phyloP scores from a whole-genome alignment of 2,797 vertebrate species.

The Pteropus rufus region DNA sequence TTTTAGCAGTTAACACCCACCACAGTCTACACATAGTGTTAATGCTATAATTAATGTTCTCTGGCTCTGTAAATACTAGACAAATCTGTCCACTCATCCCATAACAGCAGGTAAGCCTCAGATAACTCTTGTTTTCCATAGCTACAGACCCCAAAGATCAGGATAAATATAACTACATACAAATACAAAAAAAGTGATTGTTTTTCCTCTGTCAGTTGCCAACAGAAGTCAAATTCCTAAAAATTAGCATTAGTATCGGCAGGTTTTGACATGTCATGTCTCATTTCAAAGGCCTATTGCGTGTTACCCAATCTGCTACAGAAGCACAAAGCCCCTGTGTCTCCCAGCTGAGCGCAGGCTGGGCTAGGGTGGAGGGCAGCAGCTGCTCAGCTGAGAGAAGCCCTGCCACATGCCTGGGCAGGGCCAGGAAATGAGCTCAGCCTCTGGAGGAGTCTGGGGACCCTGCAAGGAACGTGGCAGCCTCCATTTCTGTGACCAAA shows the following conservation, averaged over 20 bases:
- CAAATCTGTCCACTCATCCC: neutral
- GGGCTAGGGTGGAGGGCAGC: constrained; percentile 46
- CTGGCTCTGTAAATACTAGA: neutral
- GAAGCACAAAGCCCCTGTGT: constrained; percentile 67
- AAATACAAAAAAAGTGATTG: neutral
- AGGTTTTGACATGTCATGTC: constrained; percentile 59
- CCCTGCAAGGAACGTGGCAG: neutral
- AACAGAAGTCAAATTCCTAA: constrained; percentile 65
- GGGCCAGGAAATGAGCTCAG: constrained; percentile 67
- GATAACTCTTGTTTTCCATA: neutral
- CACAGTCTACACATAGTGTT: neutral
- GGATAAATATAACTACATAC: neutral
- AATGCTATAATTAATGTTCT: neutral
- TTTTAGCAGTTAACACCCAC: neutral
- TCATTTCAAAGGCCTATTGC: constrained; percentile 42
- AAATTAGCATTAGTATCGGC: constrained; percentile 60
- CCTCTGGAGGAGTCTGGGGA: neutral
- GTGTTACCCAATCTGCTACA: neutral
- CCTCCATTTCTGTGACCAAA: neutral
- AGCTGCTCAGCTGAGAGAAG: constrained; percentile 50
- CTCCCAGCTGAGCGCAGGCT: neutral
- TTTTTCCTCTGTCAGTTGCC: constrained; percentile 21
- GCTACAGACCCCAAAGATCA: neutral
- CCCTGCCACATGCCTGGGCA: constrained; percentile 39
- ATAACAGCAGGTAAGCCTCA: neutral